These are phyloP conservation scores for Raillietiella orientalis DNA, from an alignment of 2,888 invertebrate species.

Conservation along the genomic window DNA sequence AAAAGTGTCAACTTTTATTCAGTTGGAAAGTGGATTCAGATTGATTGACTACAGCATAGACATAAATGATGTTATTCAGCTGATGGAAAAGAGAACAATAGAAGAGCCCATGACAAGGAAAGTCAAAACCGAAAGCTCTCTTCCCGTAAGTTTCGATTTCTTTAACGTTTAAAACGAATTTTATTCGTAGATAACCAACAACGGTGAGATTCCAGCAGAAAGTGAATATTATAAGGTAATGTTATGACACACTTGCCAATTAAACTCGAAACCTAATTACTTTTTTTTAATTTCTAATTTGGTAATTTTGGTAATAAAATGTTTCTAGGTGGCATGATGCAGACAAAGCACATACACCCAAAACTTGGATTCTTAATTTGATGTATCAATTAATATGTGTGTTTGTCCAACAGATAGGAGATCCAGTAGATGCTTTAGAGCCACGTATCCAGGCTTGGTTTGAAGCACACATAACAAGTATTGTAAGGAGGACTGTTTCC, in stretches of 20 bases:
- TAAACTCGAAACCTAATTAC: not conserved
- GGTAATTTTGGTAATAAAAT: no score
- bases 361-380: no score
- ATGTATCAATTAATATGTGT: no score
- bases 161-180: not conserved
- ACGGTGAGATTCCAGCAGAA: not conserved
- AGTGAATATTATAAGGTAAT: conserved; percentile 4
- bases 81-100: conserved; percentile 16
- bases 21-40: conserved; percentile 35
- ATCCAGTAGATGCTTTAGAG: conserved; percentile 29
- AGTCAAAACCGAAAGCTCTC: conserved; percentile 2
- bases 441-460: conserved; percentile 27
- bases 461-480: conserved; percentile 26
- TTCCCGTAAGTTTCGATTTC: not conserved
- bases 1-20: conserved; percentile 10
- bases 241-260: not conserved
- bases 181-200: not conserved
- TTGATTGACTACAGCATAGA: conserved; percentile 41
- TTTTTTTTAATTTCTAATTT: conserved; percentile 3
- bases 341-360: not conserved
- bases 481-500: conserved; percentile 9
- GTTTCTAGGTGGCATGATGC: not conserved
- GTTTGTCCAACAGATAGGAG: conserved; percentile 19
- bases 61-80: conserved; percentile 36
- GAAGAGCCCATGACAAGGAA: conserved; percentile 7